These are phyloP conservation scores for Drosophila arizonae DNA, from an alignment of 1,140 invertebrate genomes.

Conservation along the genomic window DNA sequence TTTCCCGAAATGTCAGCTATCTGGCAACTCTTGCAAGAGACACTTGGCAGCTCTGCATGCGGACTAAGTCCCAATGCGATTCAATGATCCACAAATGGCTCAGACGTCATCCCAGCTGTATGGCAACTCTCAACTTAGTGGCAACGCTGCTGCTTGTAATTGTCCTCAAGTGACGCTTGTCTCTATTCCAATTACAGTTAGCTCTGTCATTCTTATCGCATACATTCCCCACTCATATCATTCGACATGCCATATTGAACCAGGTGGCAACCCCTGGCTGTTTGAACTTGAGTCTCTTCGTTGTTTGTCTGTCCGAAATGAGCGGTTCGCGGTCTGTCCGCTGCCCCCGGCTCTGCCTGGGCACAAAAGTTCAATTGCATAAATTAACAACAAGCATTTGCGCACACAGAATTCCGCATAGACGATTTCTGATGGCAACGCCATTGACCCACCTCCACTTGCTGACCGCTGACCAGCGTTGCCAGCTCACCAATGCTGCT, in stretches of 20 bases:
- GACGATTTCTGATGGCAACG: conserved; percentile 32
- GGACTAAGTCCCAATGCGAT: too few relatives aligned
- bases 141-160: neutral
- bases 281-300: conserved; percentile 11
- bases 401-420: conserved; percentile 43
- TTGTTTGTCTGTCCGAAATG: neutral
- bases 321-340: neutral
- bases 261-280: neutral
- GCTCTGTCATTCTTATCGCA: too few relatives aligned
- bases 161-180: too few relatives aligned
- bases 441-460: conserved; percentile 1
- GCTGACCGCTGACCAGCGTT: neutral
- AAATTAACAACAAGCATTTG: conserved; percentile 66
- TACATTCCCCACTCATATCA: too few relatives aligned
- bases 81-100: too few relatives aligned
- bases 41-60: too few relatives aligned
- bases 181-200: too few relatives aligned
- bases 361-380: conserved; percentile 73
- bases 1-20: too few relatives aligned
- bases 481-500: conserved; percentile 49
- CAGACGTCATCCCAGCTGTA: too few relatives aligned
- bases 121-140: neutral
- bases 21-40: too few relatives aligned
- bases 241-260: neutral
- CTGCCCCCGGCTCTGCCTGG: conserved; percentile 1